A percentile compares a stretch with the other conserved stretches of the same genome.
Conservation (phyloP, 2,888 invertebrate species). For the Psylliodes chrysocephalus region DNA sequence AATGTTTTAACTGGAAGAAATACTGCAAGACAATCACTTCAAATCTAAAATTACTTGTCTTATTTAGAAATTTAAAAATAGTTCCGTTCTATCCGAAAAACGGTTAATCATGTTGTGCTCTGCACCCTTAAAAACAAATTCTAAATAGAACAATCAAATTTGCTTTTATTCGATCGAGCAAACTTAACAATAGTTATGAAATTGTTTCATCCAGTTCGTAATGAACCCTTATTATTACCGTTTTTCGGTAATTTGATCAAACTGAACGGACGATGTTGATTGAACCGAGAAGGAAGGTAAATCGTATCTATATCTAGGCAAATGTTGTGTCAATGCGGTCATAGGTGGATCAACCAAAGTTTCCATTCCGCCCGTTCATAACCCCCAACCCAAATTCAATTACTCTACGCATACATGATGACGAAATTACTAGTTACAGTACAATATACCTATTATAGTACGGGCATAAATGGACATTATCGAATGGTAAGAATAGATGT, state of each 20-base stretch:
- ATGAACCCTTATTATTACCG: not conserved
- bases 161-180: too few relatives aligned
- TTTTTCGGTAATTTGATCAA: not conserved
- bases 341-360: not conserved
- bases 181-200: too few relatives aligned
- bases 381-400: slow-evolving; percentile 6
- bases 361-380: too few relatives aligned
- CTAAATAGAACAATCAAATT: too few relatives aligned
- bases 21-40: too few relatives aligned
- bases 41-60: too few relatives aligned
- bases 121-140: too few relatives aligned
- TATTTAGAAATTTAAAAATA: too few relatives aligned
- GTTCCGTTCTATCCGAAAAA: too few relatives aligned
- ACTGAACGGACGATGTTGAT: not conserved
- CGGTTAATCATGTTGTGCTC: too few relatives aligned
- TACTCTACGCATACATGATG: not conserved
- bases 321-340: not conserved
- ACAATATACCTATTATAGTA: not conserved
- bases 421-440: slow-evolving; percentile 1
- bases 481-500: not conserved
- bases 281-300: not conserved
- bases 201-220: too few relatives aligned
- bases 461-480: not conserved
- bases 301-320: not conserved
- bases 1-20: too few relatives aligned